Percentiles rank a stretch among this genome's conserved stretches.
Evolutionary conservation across 2,888 invertebrate genomes (phyloP).

Genomic region (Cremastinae sp.): DNA sequence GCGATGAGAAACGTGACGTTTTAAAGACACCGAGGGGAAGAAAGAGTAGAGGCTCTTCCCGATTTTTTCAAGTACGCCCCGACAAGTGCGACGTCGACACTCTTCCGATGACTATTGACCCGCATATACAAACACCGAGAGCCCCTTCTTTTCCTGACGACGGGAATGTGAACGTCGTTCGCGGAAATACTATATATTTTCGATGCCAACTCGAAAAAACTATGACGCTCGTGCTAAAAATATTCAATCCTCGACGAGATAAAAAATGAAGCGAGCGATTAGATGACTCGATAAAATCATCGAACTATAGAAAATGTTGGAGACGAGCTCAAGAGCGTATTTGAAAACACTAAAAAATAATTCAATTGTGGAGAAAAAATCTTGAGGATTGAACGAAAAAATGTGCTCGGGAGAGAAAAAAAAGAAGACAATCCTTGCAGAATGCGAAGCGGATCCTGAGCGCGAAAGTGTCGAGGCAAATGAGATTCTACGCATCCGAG

Average conservation of each 20-base stretch:
- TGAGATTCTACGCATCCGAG: background rate
- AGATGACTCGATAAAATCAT: background rate
- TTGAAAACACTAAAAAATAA: too few relatives aligned
- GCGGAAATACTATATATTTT: background rate
- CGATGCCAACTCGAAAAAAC: background rate
- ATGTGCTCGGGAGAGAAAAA: too few relatives aligned
- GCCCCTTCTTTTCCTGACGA: background rate
- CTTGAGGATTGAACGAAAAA: too few relatives aligned
- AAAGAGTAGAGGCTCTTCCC: conserved; percentile 33
- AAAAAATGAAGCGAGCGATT: background rate
- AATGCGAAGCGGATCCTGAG: too few relatives aligned
- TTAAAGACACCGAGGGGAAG: conserved; percentile 15
- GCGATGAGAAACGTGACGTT: conserved; percentile 39
- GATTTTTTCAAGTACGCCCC: conserved; percentile 42
- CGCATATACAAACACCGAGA: conserved; percentile 22
- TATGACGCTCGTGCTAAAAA: too few relatives aligned
- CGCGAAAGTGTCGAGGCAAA: background rate
- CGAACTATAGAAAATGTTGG: background rate
- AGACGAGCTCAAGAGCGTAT: too few relatives aligned
- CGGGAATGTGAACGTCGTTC: background rate
- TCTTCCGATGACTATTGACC: conserved; percentile 47
- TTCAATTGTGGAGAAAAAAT: too few relatives aligned
- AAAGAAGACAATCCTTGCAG: too few relatives aligned
- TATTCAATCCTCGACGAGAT: background rate
- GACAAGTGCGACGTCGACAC: conserved; percentile 43